Evolutionary conservation across 2,797 vertebrate genomes (phyloP).

Genomic region (Coluber constrictor): DNA sequence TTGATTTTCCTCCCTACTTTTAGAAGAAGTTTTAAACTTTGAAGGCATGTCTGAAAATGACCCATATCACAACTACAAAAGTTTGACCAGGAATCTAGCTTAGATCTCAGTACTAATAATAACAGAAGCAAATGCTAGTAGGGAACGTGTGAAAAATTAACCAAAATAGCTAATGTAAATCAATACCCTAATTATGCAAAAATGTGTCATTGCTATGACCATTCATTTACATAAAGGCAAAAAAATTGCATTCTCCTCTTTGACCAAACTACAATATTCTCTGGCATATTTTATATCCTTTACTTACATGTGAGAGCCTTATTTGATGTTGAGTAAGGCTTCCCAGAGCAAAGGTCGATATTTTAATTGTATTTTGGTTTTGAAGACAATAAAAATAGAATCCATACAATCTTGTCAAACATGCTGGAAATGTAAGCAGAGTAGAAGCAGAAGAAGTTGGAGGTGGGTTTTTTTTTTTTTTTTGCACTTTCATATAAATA

Average conservation of each 20-base stretch:
- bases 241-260: slow-evolving; percentile 9
- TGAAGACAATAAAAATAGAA: not conserved
- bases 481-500: slow-evolving; percentile 1
- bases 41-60: not conserved
- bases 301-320: not conserved
- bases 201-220: not conserved
- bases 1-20: not conserved
- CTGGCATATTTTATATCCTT: not conserved
- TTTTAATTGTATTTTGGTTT: slow-evolving; percentile 7
- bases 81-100: not conserved
- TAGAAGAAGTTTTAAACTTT: not conserved
- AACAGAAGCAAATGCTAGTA: not conserved
- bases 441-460: not conserved
- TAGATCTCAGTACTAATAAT: not conserved
- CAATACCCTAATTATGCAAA: slow-evolving; percentile 7
- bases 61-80: not conserved
- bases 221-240: not conserved
- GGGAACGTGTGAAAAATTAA: not conserved
- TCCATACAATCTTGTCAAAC: not conserved
- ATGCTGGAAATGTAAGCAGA: not conserved
- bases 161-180: not conserved
- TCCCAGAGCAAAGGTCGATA: not conserved
- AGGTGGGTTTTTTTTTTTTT: not conserved
- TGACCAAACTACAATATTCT: slow-evolving; percentile 2
- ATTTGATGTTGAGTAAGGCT: not conserved